Evolutionary conservation across 2,888 invertebrate genomes (phyloP).

Genomic region (Polydrusus pterygomalis): DNA sequence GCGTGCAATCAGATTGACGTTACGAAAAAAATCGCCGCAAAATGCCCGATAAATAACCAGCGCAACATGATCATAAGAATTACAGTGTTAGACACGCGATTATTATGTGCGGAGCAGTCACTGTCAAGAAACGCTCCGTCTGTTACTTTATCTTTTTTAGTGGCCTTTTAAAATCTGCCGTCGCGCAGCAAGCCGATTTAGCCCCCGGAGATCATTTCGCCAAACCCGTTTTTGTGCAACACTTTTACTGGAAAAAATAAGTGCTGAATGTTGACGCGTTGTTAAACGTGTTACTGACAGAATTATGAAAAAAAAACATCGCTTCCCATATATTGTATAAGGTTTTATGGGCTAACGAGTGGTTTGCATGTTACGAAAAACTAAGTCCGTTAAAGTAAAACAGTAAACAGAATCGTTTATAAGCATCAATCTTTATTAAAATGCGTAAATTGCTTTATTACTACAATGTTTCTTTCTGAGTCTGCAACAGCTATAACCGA

Average conservation of each 20-base stretch:
- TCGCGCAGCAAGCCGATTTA: slow-evolving; percentile 36
- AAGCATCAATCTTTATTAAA: no score
- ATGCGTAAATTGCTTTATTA: no score
- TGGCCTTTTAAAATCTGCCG: slow-evolving; percentile 27
- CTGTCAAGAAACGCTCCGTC: slow-evolving; percentile 44
- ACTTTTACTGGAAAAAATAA: slow-evolving; percentile 36
- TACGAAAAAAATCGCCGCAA: slow-evolving; percentile 25
- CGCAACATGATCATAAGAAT: slow-evolving; percentile 44
- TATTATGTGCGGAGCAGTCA: slow-evolving; percentile 50
- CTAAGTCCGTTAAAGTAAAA: background rate
- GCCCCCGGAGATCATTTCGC: slow-evolving; percentile 47
- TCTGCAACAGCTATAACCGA: no score
- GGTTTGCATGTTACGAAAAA: background rate
- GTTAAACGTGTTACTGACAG: slow-evolving; percentile 7
- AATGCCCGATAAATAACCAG: slow-evolving; percentile 42
- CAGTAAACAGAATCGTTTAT: no score
- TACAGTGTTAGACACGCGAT: slow-evolving; percentile 54
- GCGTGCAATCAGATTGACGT: slow-evolving; percentile 8
- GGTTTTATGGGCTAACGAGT: background rate
- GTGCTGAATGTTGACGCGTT: slow-evolving; percentile 9
- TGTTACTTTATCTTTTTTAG: slow-evolving; percentile 38
- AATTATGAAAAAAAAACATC: slow-evolving; percentile 1
- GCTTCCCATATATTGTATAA: no score
- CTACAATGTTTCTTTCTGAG: no score
- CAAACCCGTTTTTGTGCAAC: slow-evolving; percentile 37